Conservation (phyloP, 2,113 vertebrate genomes). For the Albula goreensis region DNA sequence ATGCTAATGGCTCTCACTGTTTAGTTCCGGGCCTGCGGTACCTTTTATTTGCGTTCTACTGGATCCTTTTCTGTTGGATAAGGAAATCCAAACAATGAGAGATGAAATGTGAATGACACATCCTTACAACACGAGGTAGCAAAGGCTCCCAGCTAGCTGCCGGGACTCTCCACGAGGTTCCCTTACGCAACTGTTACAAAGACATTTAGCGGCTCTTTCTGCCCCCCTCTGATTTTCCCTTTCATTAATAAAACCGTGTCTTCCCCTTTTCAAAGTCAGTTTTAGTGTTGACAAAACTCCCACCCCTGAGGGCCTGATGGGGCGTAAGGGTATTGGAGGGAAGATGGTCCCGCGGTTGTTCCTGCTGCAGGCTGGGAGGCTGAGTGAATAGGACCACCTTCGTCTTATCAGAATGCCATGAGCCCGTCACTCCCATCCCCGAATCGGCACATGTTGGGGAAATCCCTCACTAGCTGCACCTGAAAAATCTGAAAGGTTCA, state of each 20-base stretch:
- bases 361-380: not conserved
- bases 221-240: not conserved
- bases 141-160: too few relatives aligned
- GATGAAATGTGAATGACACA: conserved; percentile 6
- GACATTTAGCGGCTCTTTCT: not conserved
- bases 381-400: not conserved
- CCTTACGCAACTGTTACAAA: not conserved
- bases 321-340: too few relatives aligned
- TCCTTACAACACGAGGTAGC: not conserved
- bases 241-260: conserved; percentile 26
- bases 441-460: too few relatives aligned
- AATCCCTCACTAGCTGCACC: too few relatives aligned
- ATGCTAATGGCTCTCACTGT: too few relatives aligned
- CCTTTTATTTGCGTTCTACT: not conserved
- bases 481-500: too few relatives aligned
- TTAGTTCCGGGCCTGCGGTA: not conserved
- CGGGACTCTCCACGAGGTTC: not conserved
- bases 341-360: not conserved
- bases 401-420: not conserved
- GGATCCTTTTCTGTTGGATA: not conserved
- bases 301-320: not conserved
- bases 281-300: not conserved
- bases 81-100: not conserved
- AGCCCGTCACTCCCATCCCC: not conserved
- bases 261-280: conserved; percentile 2